Conservation (phyloP, 2,888 invertebrate genomes). For the Temnothorax ravouxi region DNA sequence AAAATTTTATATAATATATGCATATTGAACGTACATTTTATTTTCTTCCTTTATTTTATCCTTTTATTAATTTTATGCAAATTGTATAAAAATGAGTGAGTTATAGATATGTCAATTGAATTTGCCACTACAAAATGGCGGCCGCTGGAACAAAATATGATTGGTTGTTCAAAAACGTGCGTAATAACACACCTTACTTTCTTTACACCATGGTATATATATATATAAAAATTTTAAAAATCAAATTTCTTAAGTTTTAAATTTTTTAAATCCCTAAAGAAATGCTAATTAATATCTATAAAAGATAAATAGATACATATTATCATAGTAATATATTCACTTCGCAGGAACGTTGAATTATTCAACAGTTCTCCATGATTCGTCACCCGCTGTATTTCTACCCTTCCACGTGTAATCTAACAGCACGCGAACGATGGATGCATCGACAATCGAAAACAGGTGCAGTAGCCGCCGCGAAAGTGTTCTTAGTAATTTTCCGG, state of each 20-base stretch:
- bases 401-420: background rate
- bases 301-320: background rate
- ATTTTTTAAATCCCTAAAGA: background rate
- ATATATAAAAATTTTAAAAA: background rate
- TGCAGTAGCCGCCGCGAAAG: constrained; percentile 51
- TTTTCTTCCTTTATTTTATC: no score
- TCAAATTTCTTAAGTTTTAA: background rate
- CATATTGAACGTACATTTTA: no score
- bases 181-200: no score
- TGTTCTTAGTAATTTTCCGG: constrained; percentile 54
- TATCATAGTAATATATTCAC: background rate
- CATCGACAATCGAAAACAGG: constrained; percentile 58
- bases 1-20: no score
- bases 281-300: background rate
- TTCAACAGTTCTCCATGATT: background rate
- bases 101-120: no score
- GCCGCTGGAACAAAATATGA: no score
- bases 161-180: no score
- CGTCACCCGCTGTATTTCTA: background rate
- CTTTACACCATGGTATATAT: no score
- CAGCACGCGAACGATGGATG: background rate
- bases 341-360: background rate
- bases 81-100: no score
- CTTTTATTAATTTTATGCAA: no score
- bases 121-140: no score